Evolutionary conservation across 2,113 vertebrate species (phyloP), one percentile per base, ranked within the genome.

Genomic region (Pungitius pungitius): DNA sequence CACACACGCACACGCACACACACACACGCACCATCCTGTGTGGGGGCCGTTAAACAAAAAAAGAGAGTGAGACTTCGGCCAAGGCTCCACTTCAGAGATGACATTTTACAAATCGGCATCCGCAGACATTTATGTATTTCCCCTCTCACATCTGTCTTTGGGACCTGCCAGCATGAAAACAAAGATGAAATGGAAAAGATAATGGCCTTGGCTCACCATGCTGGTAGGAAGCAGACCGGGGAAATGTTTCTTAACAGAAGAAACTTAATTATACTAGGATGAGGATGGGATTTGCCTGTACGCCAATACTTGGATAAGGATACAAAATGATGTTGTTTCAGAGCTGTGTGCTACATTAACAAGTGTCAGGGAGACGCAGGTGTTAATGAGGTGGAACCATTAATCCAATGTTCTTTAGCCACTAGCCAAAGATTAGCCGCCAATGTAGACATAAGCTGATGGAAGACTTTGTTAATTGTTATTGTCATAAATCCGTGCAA

Each of bases 31-130:
- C n/a, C n/a, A n/a, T n/a, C n/a, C n/a, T n/a, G n/a, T n/a, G n/a
- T n/a, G n/a, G n/a, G n/a, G n/a, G n/a, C n/a, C n/a, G n/a, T n/a
- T n/a, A n/a, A n/a, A n/a, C n/a, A n/a, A n/a, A n/a, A n/a, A 88
- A 91, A 91, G 88, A 91, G 85, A 87, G 58, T 54, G 88, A 54
- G 87, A 91, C 91, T 90, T 88, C 6, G 26, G 91, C 89, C 91
- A 89, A 85, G 87, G 91, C 91, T 92, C 88, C 84, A 92, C 92
- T 94, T 93, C 93, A 91, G 84, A 89, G 90, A 88, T 64, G 75
- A 85, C 93, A 93, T 95, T 95, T 89, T 94, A 89, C 90, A 94
- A 94, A 94, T 92, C 89, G 90, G 86, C 89, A 89, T 89, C 63
- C 65, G 83, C 82, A 90, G 93, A 93, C 90, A 93, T 91, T 90